Conservation (phyloP, 2,888 invertebrate species). For the Xylocampa areola region DNA sequence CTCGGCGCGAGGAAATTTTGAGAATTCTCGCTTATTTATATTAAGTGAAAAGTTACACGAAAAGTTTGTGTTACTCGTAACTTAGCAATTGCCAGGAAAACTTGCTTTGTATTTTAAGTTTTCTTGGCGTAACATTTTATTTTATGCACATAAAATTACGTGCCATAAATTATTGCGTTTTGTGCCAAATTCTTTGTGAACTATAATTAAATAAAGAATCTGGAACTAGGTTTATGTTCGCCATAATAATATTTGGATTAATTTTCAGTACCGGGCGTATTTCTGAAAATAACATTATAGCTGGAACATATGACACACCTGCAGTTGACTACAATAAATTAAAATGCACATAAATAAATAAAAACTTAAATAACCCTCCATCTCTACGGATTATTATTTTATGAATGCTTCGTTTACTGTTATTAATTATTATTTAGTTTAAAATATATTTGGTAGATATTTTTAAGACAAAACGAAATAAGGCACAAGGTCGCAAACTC, state of each 20-base stretch:
- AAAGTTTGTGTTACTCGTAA: constrained; percentile 15
- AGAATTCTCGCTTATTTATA: constrained; percentile 24
- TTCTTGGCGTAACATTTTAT: constrained; percentile 14
- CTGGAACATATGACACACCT: neutral
- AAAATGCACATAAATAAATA: neutral
- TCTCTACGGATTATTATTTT: constrained; percentile 5
- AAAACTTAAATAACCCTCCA: constrained; percentile 1
- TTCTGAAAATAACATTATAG: neutral
- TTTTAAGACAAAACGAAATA: neutral
- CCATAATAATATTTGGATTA: neutral
- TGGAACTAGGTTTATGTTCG: constrained; percentile 30
- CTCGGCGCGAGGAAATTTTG: constrained; percentile 24
- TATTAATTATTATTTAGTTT: neutral
- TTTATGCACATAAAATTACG: constrained; percentile 33
- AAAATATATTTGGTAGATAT: constrained; percentile 1
- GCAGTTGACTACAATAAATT: neutral
- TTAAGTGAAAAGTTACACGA: constrained; percentile 18
- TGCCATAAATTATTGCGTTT: constrained; percentile 24
- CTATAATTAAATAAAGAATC: constrained; percentile 24
- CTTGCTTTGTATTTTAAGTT: constrained; percentile 31
- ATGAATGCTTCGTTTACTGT: neutral
- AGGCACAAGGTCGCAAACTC: constrained; percentile 2
- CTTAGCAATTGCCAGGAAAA: constrained; percentile 17
- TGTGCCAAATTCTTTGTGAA: constrained; percentile 29
- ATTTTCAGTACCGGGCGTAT: neutral